Conservation (phyloP, 1,140 invertebrate genomes). For the Atta cephalotes region DNA sequence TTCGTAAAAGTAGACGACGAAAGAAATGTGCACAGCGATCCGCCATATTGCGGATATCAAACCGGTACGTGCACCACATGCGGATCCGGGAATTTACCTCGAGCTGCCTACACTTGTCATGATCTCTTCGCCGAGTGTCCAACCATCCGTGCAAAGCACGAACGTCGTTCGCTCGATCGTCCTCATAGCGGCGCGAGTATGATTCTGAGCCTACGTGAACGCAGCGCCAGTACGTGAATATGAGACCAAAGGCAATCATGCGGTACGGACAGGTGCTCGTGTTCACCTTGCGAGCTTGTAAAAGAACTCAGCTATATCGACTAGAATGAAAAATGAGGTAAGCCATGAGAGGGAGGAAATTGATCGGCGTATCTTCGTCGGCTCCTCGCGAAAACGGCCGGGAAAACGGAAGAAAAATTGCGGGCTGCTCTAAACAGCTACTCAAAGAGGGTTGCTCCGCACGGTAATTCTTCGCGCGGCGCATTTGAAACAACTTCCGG, state of each 20-base stretch:
- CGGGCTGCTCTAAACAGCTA: conserved; percentile 48
- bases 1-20: conserved; percentile 9
- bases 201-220: not conserved
- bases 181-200: not conserved
- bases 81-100: conserved; percentile 51
- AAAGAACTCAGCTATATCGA: not conserved
- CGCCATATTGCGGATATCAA: conserved; percentile 75
- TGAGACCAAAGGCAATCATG: conserved; percentile 1
- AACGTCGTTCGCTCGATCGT: conserved; percentile 49
- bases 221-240: not conserved
- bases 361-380: conserved; percentile 32
- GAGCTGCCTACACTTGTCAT: conserved; percentile 48
- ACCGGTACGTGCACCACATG: conserved; percentile 76
- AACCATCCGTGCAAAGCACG: conserved; percentile 36
- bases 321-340: conserved; percentile 31
- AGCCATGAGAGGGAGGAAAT: conserved; percentile 51
- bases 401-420: conserved; percentile 5
- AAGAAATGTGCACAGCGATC: conserved; percentile 19
- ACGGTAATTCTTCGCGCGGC: conserved; percentile 69
- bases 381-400: not conserved
- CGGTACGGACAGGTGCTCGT: conserved; percentile 16
- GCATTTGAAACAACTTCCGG: conserved; percentile 63
- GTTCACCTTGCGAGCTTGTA: not conserved
- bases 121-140: conserved; percentile 29
- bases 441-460: conserved; percentile 63